A percentile compares a stretch with the other conserved stretches of the same genome.
Evolutionary conservation across 2,113 vertebrate genomes (phyloP).

Genomic region (Sylvietta virens): DNA sequence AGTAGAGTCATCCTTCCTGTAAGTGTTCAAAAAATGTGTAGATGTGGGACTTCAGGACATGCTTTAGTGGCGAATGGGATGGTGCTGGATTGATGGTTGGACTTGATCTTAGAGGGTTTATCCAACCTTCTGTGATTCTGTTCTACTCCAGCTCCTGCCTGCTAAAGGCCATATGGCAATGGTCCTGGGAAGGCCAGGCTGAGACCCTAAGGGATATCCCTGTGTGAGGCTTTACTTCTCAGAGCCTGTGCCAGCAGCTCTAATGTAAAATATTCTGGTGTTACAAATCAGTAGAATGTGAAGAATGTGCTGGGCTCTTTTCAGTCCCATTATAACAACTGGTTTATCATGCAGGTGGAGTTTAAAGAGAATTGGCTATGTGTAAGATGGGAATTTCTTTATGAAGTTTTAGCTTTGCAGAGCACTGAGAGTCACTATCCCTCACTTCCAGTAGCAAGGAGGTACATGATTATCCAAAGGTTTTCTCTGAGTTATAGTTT

Average conservation of each 20-base stretch:
- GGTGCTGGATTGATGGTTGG: background rate
- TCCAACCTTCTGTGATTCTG: background rate
- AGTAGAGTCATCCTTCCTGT: background rate
- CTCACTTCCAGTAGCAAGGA: background rate
- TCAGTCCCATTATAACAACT: background rate
- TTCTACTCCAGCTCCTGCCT: background rate
- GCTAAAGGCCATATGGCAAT: background rate
- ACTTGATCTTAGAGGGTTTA: background rate
- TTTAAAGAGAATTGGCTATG: background rate
- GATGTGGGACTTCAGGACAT: background rate
- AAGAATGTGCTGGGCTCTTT: background rate
- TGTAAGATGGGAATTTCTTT: background rate
- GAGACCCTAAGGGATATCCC: background rate
- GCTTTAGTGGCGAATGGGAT: background rate
- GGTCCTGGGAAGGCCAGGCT: background rate
- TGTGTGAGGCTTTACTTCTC: background rate
- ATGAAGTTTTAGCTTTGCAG: background rate
- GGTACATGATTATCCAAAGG: background rate
- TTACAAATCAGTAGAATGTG: background rate
- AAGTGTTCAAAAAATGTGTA: accelerated
- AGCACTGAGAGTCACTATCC: background rate
- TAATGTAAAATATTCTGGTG: background rate
- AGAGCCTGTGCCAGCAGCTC: background rate
- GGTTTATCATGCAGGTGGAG: background rate
- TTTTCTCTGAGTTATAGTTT: background rate